A percentile compares a stretch with the other conserved stretches of the same genome.
phyloP scores from a whole-genome alignment of 2,797 vertebrate species.

The Otolemur crassicaudatus region DNA sequence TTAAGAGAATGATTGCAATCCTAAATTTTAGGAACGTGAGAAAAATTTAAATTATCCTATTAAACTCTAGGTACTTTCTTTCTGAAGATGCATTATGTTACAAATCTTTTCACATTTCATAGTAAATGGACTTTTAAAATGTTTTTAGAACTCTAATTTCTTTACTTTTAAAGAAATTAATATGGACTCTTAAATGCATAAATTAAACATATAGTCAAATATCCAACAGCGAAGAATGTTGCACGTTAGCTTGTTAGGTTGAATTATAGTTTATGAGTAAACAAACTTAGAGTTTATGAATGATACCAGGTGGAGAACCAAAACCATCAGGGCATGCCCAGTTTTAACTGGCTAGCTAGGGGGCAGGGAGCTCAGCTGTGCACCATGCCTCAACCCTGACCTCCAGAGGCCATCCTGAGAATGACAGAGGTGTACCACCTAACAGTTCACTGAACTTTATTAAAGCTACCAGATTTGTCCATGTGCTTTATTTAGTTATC shows the following conservation, averaged over 20 bases:
- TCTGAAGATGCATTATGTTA: slow-evolving; percentile 61
- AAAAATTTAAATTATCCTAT: slow-evolving; percentile 74
- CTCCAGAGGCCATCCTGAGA: slow-evolving; percentile 58
- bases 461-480: neutral
- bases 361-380: neutral
- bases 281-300: slow-evolving; percentile 15
- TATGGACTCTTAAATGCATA: neutral
- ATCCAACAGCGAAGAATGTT: neutral
- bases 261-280: slow-evolving; percentile 26
- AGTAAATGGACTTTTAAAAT: neutral
- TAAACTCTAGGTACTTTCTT: slow-evolving; percentile 70
- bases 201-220: neutral
- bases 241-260: slow-evolving; percentile 42
- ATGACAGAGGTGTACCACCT: neutral
- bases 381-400: slow-evolving; percentile 63
- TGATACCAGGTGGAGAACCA: neutral
- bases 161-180: slow-evolving; percentile 74
- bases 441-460: neutral
- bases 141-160: slow-evolving; percentile 21
- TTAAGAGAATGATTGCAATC: slow-evolving; percentile 71
- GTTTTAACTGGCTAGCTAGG: neutral
- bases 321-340: neutral
- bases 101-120: slow-evolving; percentile 69
- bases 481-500: neutral
- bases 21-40: slow-evolving; percentile 65